These are phyloP conservation scores for Peromyscus californicus DNA, from an alignment of 2,113 vertebrate species.

Conservation along the genomic window DNA sequence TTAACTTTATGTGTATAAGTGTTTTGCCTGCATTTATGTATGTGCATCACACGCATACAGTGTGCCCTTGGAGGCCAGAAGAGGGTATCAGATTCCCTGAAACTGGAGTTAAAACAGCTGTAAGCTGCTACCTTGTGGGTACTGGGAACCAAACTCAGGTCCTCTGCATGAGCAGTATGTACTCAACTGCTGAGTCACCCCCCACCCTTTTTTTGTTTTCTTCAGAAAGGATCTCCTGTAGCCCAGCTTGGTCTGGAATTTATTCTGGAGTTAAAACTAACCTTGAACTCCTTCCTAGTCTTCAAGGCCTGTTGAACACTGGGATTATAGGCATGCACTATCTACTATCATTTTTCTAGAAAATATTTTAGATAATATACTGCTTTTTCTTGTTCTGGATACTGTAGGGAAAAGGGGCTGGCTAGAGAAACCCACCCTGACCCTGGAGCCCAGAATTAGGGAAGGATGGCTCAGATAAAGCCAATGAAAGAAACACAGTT, in stretches of 20 bases:
- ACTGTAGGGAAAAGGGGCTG: too few species aligned
- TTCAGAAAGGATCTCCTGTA: neutral
- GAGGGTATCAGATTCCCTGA: neutral
- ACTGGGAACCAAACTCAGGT: neutral
- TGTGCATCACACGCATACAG: too few species aligned
- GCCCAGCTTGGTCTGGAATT: neutral
- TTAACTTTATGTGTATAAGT: neutral
- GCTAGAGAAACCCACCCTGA: too few species aligned
- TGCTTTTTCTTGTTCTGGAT: neutral
- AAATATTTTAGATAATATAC: neutral
- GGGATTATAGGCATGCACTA: neutral
- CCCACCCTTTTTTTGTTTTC: neutral
- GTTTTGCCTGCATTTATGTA: too few species aligned
- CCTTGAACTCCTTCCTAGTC: neutral
- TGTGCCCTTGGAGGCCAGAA: neutral
- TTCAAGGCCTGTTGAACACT: neutral
- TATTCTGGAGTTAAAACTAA: neutral
- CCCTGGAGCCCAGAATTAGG: too few species aligned
- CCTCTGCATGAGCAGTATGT: neutral
- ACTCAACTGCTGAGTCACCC: neutral
- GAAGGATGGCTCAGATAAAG: too few species aligned
- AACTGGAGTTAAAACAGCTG: neutral
- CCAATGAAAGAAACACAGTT: too few species aligned
- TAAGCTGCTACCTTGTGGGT: neutral
- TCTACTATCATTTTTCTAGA: neutral